Evolutionary conservation across 2,888 invertebrate species (phyloP), one percentile per base, ranked within the genome.

Genomic region (Patella pellucida): DNA sequence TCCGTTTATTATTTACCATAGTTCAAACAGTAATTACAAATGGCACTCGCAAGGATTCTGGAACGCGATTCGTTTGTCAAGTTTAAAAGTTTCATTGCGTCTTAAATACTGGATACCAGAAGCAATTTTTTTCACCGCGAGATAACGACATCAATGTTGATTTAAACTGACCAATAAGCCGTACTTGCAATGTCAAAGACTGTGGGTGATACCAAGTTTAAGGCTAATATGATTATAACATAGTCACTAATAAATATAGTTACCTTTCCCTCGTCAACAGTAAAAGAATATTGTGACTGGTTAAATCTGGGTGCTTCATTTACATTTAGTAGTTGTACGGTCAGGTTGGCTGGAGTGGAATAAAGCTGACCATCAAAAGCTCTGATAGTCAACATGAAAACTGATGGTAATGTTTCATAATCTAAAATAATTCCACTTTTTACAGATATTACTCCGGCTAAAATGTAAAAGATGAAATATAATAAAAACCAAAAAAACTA

Each of bases 231-330:
- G 41, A 5, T 31, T 7, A 27, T 27, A 2, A 27, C 27, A 27
- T 27, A 27, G 27, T 27, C 23, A 3, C 1, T 19, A n/a, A 7
- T 62, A 23, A 62, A 52, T 11, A 62, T 12, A 7, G 19, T 23
- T 9, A 62, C 62, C 62, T 62, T 62, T 23, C 62, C 62, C 3
- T 62, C 62, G 12, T 11, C 1, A 11, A 62, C 62, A 9, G 14
- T 62, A 15, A 62, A 62, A 11, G 11, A 23, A 23, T 23, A 62
- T 7, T 9, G 19, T 1, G 62, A 23, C 14, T 23, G 62, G 23
- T 62, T 62, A 62, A 62, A 62, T 19, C 62, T 19, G 11, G 62
- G 62, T 62, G 62, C 62, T 62, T 62, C 62, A 62, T 62, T 62
- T 19, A 62, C 62, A 62, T 62, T 23, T 19, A 23, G 11, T 9